Conservation (phyloP, 2,113 vertebrate genomes). For the Anser cygnoides region DNA sequence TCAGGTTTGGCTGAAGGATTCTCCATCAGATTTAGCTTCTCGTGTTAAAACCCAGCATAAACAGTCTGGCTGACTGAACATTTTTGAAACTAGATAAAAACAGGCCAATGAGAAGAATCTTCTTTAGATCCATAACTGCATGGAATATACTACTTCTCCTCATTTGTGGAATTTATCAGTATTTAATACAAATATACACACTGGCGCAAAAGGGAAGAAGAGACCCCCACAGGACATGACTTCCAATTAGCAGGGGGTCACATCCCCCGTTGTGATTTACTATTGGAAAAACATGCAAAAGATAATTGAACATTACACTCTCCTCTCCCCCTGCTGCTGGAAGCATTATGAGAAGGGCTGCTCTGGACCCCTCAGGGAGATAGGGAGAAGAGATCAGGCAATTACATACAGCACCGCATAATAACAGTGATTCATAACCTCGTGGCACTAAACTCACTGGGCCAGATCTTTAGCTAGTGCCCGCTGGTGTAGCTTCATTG, state of each 20-base stretch:
- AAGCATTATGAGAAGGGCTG: background rate
- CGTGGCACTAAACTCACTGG: slow-evolving; percentile 52
- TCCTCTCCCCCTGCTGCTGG: slow-evolving; percentile 49
- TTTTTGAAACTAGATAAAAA: background rate
- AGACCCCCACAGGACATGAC: slow-evolving; percentile 46
- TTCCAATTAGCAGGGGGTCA: slow-evolving; percentile 68
- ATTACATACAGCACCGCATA: slow-evolving; percentile 26
- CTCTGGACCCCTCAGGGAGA: slow-evolving; percentile 12
- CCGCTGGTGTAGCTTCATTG: slow-evolving; percentile 42
- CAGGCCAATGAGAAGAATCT: background rate
- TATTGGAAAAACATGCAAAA: slow-evolving; percentile 63
- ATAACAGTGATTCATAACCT: slow-evolving; percentile 63
- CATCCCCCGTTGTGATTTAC: slow-evolving; percentile 56
- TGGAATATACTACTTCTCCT: background rate
- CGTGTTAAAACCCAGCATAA: background rate
- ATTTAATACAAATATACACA: slow-evolving; percentile 53
- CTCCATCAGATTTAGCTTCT: background rate
- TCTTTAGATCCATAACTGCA: accelerated
- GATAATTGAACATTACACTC: slow-evolving; percentile 63
- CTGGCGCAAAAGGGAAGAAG: slow-evolving; percentile 26
- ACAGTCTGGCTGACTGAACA: background rate
- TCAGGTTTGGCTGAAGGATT: background rate
- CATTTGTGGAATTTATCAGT: slow-evolving; percentile 35
- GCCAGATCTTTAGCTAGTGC: slow-evolving; percentile 64
- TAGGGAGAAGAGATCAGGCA: slow-evolving; percentile 27